A percentile compares a stretch with the other conserved stretches of the same genome.
These are phyloP conservation scores for Crossocerus cetratus DNA, from an alignment of 2,888 invertebrate genomes.

Conservation along the genomic window DNA sequence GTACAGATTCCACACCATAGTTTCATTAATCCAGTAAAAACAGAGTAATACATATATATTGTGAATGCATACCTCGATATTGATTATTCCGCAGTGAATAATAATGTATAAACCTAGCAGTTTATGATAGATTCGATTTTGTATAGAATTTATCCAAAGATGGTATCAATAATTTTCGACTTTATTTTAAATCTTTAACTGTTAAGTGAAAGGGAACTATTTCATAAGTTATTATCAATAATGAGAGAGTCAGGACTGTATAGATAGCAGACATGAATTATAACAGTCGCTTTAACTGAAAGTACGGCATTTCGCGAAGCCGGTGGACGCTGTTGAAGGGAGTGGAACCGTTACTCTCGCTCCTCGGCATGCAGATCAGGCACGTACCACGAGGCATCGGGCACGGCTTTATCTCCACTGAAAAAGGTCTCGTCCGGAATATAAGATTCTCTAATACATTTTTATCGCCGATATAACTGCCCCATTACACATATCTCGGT, in stretches of 20 bases:
- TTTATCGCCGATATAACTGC: conserved; percentile 60
- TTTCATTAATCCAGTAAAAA: too few relatives aligned
- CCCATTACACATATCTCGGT: conserved; percentile 38
- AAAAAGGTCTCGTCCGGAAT: conserved; percentile 58
- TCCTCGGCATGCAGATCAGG: conserved; percentile 58
- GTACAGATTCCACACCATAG: too few relatives aligned
- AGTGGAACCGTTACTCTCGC: conserved; percentile 40
- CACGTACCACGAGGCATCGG: conserved; percentile 60
- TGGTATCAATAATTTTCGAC: too few relatives aligned
- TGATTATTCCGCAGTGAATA: too few relatives aligned
- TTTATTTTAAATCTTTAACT: too few relatives aligned
- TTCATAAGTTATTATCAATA: too few relatives aligned
- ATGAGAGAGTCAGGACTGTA: background rate
- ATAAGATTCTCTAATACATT: conserved; percentile 66
- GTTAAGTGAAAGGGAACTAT: too few relatives aligned
- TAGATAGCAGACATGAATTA: conserved; percentile 14
- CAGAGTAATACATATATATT: too few relatives aligned
- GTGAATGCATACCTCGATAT: too few relatives aligned
- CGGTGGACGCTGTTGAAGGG: background rate
- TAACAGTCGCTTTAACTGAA: conserved; percentile 22
- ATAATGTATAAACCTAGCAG: too few relatives aligned
- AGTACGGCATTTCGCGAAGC: background rate
- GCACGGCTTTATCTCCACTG: conserved; percentile 60
- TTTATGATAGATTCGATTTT: too few relatives aligned
- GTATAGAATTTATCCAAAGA: too few relatives aligned